Base-by-base conservation (phyloP, 2,113 vertebrate genomes). In the Mixornis gularis region DNA sequence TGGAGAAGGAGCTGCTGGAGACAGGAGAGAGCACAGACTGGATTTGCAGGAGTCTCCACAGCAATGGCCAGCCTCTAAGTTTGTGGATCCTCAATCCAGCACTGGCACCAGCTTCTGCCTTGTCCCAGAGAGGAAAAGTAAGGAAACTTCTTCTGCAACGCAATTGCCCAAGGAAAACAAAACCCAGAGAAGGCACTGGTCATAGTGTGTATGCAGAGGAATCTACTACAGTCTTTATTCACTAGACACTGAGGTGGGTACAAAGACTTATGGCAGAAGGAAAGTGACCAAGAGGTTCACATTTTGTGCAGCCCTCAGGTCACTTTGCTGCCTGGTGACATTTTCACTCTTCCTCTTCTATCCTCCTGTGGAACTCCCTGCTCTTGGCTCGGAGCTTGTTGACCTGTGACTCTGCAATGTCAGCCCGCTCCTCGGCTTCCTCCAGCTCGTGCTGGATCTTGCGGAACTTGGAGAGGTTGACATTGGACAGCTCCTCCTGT, bases 401-500 rank as follows among this genome's bases (percentile, higher is more conserved):
- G 43, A 46, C 60, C 59, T 98, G 98, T 0, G 97, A 98, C 92
- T 98, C 98, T 0, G 98, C 98, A 41, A 98, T 97, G 93, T 98
- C 98, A n/a, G 98, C 98, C 34, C 98, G 81, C 17, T 98, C 98
- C 80, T 98, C 97, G 7, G 84, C 84, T 25, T 81, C 79, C 79
- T 81, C 79, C 65, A 81, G 65, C 79, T 81, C 79, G 12, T 70
- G 65, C 52, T 85, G 82, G 81, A 85, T 85, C 81, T 85, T 49
- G 73, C 96, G 97, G 90, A 97, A 98, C 18, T 78, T 78, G 59
- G 76, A 79, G 9, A 79, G 62, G 76, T 79, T 79, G 16, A 79
- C 87, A 4, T 98, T 98, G 83, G 98, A 97, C 74, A 98, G 96
- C 46, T 98, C 97, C 96, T 98, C 98, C 98, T 98, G 48, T 22